A percentile compares a stretch with the other conserved stretches of the same genome.
phyloP scores from a whole-genome alignment of 2,888 invertebrate species.

The Macrosoma leucophasiata region DNA sequence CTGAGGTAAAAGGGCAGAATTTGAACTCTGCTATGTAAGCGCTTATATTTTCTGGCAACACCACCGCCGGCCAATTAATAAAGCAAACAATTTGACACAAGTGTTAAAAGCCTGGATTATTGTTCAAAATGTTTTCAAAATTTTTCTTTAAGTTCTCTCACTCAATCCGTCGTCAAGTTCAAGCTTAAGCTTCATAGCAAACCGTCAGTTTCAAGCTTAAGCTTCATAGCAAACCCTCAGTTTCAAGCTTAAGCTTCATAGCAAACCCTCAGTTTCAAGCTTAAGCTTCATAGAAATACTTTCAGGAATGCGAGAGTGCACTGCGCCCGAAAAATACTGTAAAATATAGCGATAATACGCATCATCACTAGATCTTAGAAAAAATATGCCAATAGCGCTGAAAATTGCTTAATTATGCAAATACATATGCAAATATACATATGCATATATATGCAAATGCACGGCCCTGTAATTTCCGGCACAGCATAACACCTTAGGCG shows the following conservation, averaged over 20 bases:
- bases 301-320: no score
- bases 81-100: constrained; percentile 12
- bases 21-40: constrained; percentile 14
- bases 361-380: no score
- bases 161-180: no score
- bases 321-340: no score
- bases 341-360: no score
- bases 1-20: constrained; percentile 10
- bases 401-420: no score
- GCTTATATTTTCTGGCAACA: constrained; percentile 12
- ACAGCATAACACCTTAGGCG: no score
- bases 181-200: constrained; percentile 8
- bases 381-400: no score
- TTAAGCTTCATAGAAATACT: constrained; percentile 9
- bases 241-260: constrained; percentile 7
- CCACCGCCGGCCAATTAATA: constrained; percentile 10
- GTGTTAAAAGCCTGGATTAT: constrained; percentile 7
- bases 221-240: constrained; percentile 9
- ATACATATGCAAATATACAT: no score
- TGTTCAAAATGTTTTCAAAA: constrained; percentile 14
- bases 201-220: constrained; percentile 10
- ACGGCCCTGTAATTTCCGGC: no score
- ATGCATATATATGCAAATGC: no score
- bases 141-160: constrained; percentile 12
- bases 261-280: constrained; percentile 10